Evolutionary conservation across 2,113 vertebrate species (phyloP).

Genomic region (Sturnira hondurensis): DNA sequence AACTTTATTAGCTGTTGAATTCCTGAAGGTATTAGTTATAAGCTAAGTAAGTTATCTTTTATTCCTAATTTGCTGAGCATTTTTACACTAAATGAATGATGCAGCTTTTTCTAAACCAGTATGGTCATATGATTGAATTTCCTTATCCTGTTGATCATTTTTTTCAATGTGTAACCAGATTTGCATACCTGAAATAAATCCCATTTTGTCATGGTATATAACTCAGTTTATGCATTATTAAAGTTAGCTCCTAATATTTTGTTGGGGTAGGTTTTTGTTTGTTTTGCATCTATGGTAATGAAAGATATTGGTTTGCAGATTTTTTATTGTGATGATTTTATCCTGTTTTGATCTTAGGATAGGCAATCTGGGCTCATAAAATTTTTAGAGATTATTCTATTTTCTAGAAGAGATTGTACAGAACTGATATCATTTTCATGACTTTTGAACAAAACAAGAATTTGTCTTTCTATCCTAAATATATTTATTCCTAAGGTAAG

Average conservation of each 20-base stretch:
- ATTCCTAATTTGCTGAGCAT: background rate
- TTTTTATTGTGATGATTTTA: background rate
- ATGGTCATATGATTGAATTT: background rate
- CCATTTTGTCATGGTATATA: background rate
- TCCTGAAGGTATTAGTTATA: background rate
- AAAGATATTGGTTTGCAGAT: background rate
- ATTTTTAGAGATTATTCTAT: background rate
- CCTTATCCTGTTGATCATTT: background rate
- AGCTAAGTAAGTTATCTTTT: background rate
- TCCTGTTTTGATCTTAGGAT: background rate
- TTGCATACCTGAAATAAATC: background rate
- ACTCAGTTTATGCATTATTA: background rate
- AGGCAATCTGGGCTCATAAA: background rate
- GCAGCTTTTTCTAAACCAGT: background rate
- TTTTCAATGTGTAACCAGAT: background rate
- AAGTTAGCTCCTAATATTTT: background rate
- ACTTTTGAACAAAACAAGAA: background rate
- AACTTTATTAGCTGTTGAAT: background rate
- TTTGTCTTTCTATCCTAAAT: background rate
- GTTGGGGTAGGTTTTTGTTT: background rate
- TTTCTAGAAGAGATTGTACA: background rate
- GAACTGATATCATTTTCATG: background rate
- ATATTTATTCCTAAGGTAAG: background rate
- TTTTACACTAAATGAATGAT: background rate
- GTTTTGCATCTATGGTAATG: background rate